These are phyloP conservation scores for Halcyon smyrnensis DNA, from an alignment of 2,797 vertebrate genomes.

Conservation along the genomic window DNA sequence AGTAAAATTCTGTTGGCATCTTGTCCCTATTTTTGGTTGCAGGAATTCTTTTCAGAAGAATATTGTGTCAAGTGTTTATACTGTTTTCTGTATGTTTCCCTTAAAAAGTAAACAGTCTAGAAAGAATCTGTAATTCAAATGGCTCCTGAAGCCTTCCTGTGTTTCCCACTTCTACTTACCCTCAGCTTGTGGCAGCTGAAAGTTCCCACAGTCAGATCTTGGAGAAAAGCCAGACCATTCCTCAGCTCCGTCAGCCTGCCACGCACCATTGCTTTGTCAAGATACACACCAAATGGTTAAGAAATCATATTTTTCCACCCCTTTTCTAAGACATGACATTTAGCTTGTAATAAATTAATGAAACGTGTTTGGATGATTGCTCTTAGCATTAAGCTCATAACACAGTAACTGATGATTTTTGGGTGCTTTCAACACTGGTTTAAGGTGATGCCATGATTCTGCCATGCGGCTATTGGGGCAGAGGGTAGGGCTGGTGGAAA, in stretches of 20 bases:
- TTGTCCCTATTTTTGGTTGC: neutral
- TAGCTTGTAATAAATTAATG: constrained; percentile 14
- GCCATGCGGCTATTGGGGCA: neutral
- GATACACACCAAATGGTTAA: neutral
- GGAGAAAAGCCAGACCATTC: neutral
- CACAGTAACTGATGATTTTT: constrained; percentile 5
- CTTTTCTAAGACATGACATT: neutral
- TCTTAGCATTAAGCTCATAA: neutral
- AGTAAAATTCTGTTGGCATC: neutral
- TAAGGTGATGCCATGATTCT: constrained; percentile 35
- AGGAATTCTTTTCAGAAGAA: neutral
- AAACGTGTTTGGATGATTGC: neutral
- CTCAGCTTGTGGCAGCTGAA: neutral
- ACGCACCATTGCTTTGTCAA: neutral
- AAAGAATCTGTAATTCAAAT: neutral
- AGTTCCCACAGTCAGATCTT: constrained; percentile 27
- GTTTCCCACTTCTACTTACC: constrained; percentile 19
- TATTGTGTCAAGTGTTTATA: neutral
- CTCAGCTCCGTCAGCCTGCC: neutral
- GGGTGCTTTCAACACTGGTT: constrained; percentile 39
- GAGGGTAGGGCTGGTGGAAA: constrained; percentile 53
- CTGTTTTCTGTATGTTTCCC: constrained; percentile 7
- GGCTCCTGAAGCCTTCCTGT: neutral
- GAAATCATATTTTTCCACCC: neutral
- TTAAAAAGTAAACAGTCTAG: constrained; percentile 8